phyloP scores from a whole-genome alignment of 2,888 invertebrate genomes.

The Rhaphigaster nebulosa region DNA sequence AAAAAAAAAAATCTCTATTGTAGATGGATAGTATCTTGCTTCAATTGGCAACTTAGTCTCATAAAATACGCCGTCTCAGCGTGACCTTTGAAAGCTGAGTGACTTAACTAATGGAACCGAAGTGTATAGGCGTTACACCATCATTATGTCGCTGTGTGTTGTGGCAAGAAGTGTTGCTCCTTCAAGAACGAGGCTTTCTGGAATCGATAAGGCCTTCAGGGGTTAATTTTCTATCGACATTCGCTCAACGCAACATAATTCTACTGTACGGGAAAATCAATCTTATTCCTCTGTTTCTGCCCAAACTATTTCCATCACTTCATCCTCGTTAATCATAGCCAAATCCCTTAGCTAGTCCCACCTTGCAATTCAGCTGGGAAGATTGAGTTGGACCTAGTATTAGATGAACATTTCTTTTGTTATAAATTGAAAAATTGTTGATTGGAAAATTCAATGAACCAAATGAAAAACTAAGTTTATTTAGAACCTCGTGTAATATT shows the following conservation, averaged over 20 bases:
- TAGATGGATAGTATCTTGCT: neutral
- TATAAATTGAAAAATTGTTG: neutral
- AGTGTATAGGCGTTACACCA: neutral
- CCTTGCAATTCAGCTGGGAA: neutral
- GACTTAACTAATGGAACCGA: neutral
- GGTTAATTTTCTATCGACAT: constrained; percentile 27
- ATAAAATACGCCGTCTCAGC: neutral
- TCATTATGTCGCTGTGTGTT: neutral
- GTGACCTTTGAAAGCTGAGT: neutral
- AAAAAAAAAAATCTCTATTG: too few species aligned
- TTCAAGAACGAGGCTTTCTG: neutral
- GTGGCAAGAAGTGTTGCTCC: neutral
- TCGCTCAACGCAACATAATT: neutral
- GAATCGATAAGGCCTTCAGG: neutral
- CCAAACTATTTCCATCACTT: neutral
- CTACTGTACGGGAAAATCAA: neutral
- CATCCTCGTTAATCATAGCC: neutral
- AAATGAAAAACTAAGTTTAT: too few species aligned
- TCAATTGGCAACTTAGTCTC: too few species aligned
- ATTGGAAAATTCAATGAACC: too few species aligned
- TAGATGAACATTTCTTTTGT: neutral
- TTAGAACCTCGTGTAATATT: too few species aligned
- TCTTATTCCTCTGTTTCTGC: neutral
- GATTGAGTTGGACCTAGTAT: neutral
- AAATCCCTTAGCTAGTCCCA: neutral